A percentile compares a stretch with the other conserved stretches of the same genome.
Evolutionary conservation across 2,888 invertebrate genomes (phyloP).

Genomic region (Lasius platythorax): DNA sequence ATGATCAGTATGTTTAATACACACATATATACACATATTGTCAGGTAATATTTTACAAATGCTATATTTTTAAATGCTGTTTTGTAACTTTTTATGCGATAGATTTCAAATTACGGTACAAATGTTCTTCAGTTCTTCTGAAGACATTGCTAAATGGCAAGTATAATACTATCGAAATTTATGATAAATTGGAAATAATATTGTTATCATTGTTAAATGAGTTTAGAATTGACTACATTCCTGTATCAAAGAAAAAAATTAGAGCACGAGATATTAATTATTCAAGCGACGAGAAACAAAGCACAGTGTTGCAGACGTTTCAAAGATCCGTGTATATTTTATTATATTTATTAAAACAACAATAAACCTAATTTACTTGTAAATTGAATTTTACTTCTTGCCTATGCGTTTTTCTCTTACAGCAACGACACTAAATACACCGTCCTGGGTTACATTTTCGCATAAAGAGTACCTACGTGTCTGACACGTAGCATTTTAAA

Average conservation of each 20-base stretch:
- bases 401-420: neutral
- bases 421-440: neutral
- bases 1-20: too few relatives aligned
- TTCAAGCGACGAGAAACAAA: neutral
- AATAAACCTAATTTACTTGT: slow-evolving; percentile 12
- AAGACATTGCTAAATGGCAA: neutral
- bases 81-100: too few relatives aligned
- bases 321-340: neutral
- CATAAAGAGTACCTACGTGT: slow-evolving; percentile 21
- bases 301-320: neutral
- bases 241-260: neutral
- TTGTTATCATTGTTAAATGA: neutral
- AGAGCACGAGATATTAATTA: neutral
- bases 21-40: too few relatives aligned
- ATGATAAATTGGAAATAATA: neutral
- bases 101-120: too few relatives aligned
- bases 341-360: neutral
- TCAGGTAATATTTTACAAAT: too few relatives aligned
- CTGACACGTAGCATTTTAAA: neutral
- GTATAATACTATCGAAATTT: too few relatives aligned
- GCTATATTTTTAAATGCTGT: too few relatives aligned
- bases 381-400: neutral
- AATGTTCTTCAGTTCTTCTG: neutral
- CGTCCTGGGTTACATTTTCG: neutral
- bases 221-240: neutral